Evolutionary conservation across 2,888 invertebrate genomes (phyloP).

Genomic region (Sesamia inferens): DNA sequence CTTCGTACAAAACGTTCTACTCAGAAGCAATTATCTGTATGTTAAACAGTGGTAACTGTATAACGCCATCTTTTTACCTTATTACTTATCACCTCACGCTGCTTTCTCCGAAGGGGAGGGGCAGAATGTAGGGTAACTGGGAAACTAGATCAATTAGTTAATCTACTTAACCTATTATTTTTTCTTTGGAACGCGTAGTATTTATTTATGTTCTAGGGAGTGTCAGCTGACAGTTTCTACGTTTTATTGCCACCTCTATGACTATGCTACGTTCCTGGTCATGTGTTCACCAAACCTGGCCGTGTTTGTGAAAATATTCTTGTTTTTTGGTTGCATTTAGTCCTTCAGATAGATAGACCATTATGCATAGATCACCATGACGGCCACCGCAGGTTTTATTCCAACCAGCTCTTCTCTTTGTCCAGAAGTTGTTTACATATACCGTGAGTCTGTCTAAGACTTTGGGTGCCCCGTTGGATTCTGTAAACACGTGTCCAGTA

Average conservation of each 20-base stretch:
- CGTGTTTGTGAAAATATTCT: neutral
- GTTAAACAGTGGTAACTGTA: slow-evolving; percentile 35
- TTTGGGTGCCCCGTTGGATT: no score
- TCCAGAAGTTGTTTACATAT: no score
- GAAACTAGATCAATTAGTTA: slow-evolving; percentile 35
- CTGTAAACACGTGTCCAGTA: no score
- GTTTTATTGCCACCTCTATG: neutral
- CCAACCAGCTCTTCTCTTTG: no score
- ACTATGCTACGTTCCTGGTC: neutral
- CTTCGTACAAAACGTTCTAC: slow-evolving; percentile 30
- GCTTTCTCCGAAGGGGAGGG: slow-evolving; percentile 42
- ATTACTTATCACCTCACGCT: slow-evolving; percentile 38
- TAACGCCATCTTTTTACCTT: slow-evolving; percentile 24
- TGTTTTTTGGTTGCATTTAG: neutral
- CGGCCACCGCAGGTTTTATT: neutral
- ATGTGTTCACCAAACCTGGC: neutral
- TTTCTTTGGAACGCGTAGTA: neutral
- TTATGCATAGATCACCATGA: neutral
- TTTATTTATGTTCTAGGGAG: slow-evolving; percentile 18
- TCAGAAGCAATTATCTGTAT: slow-evolving; percentile 51
- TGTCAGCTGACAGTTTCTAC: neutral
- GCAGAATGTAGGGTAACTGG: slow-evolving; percentile 26
- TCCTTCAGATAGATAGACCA: neutral
- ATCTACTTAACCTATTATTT: slow-evolving; percentile 18
- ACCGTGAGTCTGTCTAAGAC: no score